These are phyloP conservation scores for Zophobas morio DNA, from an alignment of 1,140 invertebrate species.

Conservation along the genomic window DNA sequence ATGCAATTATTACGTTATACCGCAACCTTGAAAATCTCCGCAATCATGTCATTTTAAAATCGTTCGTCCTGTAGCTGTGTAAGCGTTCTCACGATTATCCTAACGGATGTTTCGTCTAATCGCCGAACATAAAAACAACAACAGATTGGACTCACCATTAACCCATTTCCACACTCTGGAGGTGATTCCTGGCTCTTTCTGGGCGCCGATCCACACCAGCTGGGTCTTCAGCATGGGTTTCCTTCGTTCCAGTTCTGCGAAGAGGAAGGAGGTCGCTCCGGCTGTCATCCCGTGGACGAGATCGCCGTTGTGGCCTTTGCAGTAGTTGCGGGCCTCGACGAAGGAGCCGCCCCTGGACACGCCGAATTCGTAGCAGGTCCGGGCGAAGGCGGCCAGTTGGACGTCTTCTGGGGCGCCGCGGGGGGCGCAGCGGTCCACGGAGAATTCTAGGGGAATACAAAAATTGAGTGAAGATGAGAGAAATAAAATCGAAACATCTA, in stretches of 20 bases:
- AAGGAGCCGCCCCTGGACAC: slow-evolving; percentile 86
- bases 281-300: slow-evolving; percentile 82
- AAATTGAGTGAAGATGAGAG: no score
- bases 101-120: slow-evolving; percentile 12
- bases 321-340: slow-evolving; percentile 82
- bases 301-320: slow-evolving; percentile 83
- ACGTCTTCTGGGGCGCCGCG: slow-evolving; percentile 79
- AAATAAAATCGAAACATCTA: no score
- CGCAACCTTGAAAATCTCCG: slow-evolving; percentile 2
- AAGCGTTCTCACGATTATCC: slow-evolving; percentile 8
- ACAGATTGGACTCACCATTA: slow-evolving; percentile 75
- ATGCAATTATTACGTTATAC: background rate
- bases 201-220: slow-evolving; percentile 92
- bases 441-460: slow-evolving; percentile 78
- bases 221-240: slow-evolving; percentile 86
- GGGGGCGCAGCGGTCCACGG: slow-evolving; percentile 83
- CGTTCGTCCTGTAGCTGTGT: background rate
- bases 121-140: background rate
- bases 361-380: slow-evolving; percentile 92
- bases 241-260: slow-evolving; percentile 84
- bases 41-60: slow-evolving; percentile 5
- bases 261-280: slow-evolving; percentile 81
- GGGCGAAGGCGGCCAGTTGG: slow-evolving; percentile 84
- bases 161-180: slow-evolving; percentile 92
- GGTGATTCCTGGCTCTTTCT: slow-evolving; percentile 87